These are phyloP conservation scores for Dendrocopos noguchii DNA, from an alignment of 2,113 vertebrate genomes.

Conservation along the genomic window DNA sequence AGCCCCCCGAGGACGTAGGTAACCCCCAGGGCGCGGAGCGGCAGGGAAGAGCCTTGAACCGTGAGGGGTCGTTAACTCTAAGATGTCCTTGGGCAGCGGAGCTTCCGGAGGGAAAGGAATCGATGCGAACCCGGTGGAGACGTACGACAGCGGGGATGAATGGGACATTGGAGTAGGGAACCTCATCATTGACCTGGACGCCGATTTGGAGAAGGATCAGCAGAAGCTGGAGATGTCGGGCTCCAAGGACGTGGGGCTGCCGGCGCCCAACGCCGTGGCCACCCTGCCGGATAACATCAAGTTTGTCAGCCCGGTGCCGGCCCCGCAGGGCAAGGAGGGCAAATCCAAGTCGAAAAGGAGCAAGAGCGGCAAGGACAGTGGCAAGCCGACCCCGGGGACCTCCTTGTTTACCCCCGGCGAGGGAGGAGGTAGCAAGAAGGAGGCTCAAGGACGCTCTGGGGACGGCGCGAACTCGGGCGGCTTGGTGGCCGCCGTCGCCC, in stretches of 20 bases:
- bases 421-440: constrained; percentile 88
- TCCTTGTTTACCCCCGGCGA: constrained; percentile 82
- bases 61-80: constrained; percentile 94
- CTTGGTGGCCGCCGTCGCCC: constrained; percentile 77
- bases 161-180: constrained; percentile 99
- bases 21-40: constrained; percentile 72
- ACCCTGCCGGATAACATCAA: constrained; percentile 97
- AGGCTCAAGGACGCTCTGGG: constrained; percentile 87
- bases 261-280: constrained; percentile 94
- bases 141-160: constrained; percentile 99
- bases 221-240: constrained; percentile 99
- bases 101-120: constrained; percentile 99
- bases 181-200: constrained; percentile 99
- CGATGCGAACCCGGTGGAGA: constrained; percentile 99
- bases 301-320: constrained; percentile 96
- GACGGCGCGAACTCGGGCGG: constrained; percentile 82
- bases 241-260: constrained; percentile 93
- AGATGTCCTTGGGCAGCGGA: constrained; percentile 99
- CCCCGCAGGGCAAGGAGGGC: constrained; percentile 96
- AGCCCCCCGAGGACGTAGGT: constrained; percentile 87
- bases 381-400: constrained; percentile 86
- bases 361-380: constrained; percentile 97
- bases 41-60: constrained; percentile 81
- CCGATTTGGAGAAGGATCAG: constrained; percentile 98
- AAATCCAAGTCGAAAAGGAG: constrained; percentile 99